Evolutionary conservation across 2,113 vertebrate genomes (phyloP), one percentile per base, ranked within the genome.

Genomic region (Ptyas mucosa): DNA sequence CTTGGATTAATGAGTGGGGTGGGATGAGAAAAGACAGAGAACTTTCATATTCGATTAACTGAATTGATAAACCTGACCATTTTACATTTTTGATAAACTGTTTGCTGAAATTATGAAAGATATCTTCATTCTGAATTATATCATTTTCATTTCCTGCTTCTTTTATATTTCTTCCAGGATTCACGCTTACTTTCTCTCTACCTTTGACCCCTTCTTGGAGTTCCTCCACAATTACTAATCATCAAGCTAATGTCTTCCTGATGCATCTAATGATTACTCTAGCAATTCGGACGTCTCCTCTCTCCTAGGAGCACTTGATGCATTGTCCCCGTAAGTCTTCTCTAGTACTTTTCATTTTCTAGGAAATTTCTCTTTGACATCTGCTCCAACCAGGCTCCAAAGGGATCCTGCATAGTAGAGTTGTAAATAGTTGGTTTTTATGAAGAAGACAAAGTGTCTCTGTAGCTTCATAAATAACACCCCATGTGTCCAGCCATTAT

Each of bases 341-440:
- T 93, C 90, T 93, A 26, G 34, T 51, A 90, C 43, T 52, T 94
- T 49, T 57, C n/a, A 24, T 95, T 93, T 93, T 88, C 54, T 23
- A 23, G 85, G 91, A 64, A 95, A 46, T 21, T 58, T 94, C 94
- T 87, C 21, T 91, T 94, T 95, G 95, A 96, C 91, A 95, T 92
- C 87, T 93, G 54, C 91, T 57, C 91, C 92, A 94, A 94, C 85
- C 54, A 55, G 46, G 94, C 92, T 95, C 94, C 87, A 93, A 95
- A 93, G 75, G 57, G 95, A 95, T 88, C 90, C 43, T 61, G 52
- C 58, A 39, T 34, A 95, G 92, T 92, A 92, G 23, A 95, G 95
- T 95, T 95, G 94, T 92, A 87, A 97, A 94, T 1, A 91, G 87
- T 26, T 91, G 43, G 61, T 96, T 96, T 95, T 92, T 91, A 86